Evolutionary conservation across 2,797 vertebrate genomes (phyloP).

Genomic region (Melanotaenia parkinsoni): DNA sequence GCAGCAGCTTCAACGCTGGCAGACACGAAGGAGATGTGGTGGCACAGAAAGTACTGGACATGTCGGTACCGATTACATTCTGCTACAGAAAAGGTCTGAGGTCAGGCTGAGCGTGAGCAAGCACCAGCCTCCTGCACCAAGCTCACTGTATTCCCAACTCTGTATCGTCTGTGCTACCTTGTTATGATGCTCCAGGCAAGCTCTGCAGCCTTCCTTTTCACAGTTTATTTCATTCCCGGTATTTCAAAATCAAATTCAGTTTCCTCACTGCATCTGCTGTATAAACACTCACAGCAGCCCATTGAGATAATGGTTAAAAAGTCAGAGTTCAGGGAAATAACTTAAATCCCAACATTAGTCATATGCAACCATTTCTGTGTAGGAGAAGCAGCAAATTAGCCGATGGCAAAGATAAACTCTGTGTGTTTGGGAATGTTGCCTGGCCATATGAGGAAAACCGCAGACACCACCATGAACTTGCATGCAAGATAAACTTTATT

Average conservation of each 20-base stretch:
- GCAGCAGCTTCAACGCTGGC: conserved; percentile 61
- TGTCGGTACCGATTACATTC: conserved; percentile 69
- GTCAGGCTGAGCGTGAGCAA: conserved; percentile 49
- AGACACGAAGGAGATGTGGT: conserved; percentile 37
- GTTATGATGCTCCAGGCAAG: conserved; percentile 13
- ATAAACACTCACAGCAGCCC: not conserved
- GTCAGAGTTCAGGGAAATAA: not conserved
- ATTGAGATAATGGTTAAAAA: conserved; percentile 14
- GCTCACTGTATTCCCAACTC: conserved; percentile 34
- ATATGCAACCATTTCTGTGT: not conserved
- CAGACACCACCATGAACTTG: not conserved
- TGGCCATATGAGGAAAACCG: not conserved
- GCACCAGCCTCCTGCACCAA: conserved; percentile 31
- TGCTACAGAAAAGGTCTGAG: conserved; percentile 58
- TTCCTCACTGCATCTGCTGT: not conserved
- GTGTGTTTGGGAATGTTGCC: not conserved
- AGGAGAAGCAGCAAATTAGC: not conserved
- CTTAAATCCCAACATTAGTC: conserved; percentile 15
- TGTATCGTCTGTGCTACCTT: conserved; percentile 22
- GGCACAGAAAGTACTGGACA: conserved; percentile 61
- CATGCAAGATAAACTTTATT: not conserved
- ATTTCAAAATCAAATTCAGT: conserved; percentile 35
- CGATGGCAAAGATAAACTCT: not conserved
- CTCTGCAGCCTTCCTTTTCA: conserved; percentile 27
- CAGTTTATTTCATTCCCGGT: conserved; percentile 13